Evolutionary conservation across 2,888 invertebrate species (phyloP).

Genomic region (Pemphredon lugubris): DNA sequence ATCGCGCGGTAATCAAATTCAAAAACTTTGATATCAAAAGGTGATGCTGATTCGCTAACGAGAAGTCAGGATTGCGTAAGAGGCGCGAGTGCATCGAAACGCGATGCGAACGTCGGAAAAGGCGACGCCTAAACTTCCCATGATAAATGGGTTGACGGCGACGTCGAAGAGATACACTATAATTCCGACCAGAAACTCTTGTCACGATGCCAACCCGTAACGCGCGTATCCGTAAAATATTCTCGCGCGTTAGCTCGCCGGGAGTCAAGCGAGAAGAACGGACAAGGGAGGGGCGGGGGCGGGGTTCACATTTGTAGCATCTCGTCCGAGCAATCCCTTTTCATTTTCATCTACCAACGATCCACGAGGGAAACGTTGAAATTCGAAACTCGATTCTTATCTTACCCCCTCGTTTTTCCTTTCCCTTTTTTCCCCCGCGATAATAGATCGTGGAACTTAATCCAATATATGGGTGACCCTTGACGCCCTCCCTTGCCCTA

Average conservation of each 20-base stretch:
- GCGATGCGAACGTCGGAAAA: no score
- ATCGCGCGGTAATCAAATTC: no score
- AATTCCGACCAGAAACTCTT: constrained; percentile 18
- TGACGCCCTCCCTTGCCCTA: constrained; percentile 40
- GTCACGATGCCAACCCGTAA: constrained; percentile 38
- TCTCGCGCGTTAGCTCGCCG: not conserved
- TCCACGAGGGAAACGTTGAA: constrained; percentile 38
- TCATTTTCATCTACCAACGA: constrained; percentile 9
- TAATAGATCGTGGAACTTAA: constrained; percentile 68
- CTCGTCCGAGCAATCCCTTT: not conserved
- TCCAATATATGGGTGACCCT: constrained; percentile 70
- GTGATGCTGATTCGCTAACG: no score
- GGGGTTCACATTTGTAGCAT: no score
- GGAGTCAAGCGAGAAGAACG: not conserved
- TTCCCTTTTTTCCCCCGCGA: constrained; percentile 48
- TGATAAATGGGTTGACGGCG: constrained; percentile 34
- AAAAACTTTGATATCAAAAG: no score
- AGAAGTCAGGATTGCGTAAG: no score
- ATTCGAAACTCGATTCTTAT: constrained; percentile 44
- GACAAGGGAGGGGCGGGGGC: not conserved
- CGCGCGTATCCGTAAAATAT: constrained; percentile 18
- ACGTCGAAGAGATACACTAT: constrained; percentile 23
- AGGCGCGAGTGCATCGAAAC: no score
- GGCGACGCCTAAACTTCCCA: not conserved
- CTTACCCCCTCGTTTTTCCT: constrained; percentile 24